A percentile compares a stretch with the other conserved stretches of the same genome.
phyloP scores from a whole-genome alignment of 2,888 invertebrate genomes.

The Thecocarcelia acutangulata region DNA sequence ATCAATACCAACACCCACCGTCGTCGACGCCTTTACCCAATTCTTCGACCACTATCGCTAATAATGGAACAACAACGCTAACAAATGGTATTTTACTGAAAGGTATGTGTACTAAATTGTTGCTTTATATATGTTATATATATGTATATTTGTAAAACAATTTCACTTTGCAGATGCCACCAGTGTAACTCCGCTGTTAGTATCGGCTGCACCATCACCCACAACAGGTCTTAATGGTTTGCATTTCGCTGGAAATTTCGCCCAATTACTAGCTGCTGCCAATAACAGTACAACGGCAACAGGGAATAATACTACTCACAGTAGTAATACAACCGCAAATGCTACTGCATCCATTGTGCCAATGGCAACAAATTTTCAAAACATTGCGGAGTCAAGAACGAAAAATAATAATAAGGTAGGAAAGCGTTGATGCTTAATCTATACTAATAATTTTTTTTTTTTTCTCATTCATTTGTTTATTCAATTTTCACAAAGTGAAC shows the following conservation, averaged over 20 bases:
- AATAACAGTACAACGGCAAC: conserved; percentile 46
- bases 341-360: conserved; percentile 70
- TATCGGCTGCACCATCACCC: conserved; percentile 49
- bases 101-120: conserved; percentile 60
- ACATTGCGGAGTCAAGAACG: conserved; percentile 84
- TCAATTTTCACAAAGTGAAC: no score
- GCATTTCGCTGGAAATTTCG: conserved; percentile 81
- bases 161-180: conserved; percentile 67
- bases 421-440: neutral
- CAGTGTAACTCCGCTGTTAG: conserved; percentile 63
- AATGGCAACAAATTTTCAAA: conserved; percentile 82
- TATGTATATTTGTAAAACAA: neutral
- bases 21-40: conserved; percentile 54
- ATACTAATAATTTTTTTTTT: no score
- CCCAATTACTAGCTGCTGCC: conserved; percentile 84
- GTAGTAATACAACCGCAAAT: conserved; percentile 24
- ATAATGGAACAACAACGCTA: conserved; percentile 57
- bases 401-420: conserved; percentile 55
- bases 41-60: conserved; percentile 44
- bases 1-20: conserved; percentile 46
- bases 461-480: no score
- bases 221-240: conserved; percentile 75
- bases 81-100: conserved; percentile 72
- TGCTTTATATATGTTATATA: neutral
- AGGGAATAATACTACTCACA: conserved; percentile 11